These are phyloP conservation scores for Sitodiplosis mosellana DNA, from an alignment of 1,140 invertebrate genomes.

Conservation along the genomic window DNA sequence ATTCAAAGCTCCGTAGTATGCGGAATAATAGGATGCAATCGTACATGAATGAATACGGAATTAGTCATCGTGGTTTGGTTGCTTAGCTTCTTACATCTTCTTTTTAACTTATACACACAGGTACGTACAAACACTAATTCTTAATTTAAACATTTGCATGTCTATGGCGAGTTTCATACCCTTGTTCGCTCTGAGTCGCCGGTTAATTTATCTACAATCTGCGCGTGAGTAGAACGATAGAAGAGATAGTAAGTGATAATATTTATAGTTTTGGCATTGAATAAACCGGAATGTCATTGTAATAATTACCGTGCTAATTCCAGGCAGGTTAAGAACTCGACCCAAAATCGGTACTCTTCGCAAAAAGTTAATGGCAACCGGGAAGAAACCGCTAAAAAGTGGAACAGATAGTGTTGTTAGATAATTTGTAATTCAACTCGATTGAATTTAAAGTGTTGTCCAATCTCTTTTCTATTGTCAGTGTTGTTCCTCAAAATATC, in stretches of 20 bases:
- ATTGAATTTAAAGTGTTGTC: too few relatives aligned
- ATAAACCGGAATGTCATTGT: neutral
- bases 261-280: neutral
- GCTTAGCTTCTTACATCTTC: too few relatives aligned
- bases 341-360: constrained; percentile 58
- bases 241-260: constrained; percentile 8
- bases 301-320: constrained; percentile 30
- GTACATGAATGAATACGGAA: too few relatives aligned
- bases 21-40: too few relatives aligned
- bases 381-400: constrained; percentile 65
- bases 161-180: constrained; percentile 23
- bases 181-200: constrained; percentile 40
- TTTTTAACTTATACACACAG: too few relatives aligned
- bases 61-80: too few relatives aligned
- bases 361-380: constrained; percentile 76
- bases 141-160: neutral
- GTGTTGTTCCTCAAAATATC: neutral
- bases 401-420: too few relatives aligned
- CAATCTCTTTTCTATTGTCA: too few relatives aligned
- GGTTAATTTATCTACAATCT: constrained; percentile 36
- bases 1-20: too few relatives aligned
- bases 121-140: too few relatives aligned
- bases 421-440: too few relatives aligned
- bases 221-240: too few relatives aligned
- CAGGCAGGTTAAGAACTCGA: constrained; percentile 52